Evolutionary conservation across 2,113 vertebrate species (phyloP).

Genomic region (Brienomyrus longianalis): DNA sequence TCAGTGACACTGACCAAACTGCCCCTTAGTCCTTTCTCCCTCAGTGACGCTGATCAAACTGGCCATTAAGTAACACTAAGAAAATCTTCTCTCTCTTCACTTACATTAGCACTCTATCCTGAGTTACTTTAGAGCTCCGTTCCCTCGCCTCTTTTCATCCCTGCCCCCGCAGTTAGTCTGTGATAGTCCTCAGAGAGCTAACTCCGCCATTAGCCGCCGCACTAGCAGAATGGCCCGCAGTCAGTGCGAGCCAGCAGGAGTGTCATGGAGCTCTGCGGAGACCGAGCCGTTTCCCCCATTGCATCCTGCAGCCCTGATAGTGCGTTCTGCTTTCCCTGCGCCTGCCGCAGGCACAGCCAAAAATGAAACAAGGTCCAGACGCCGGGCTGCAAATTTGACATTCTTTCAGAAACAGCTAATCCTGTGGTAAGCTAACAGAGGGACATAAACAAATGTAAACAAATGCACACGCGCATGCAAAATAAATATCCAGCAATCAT

Average conservation of each 20-base stretch:
- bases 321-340: background rate
- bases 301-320: background rate
- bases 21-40: background rate
- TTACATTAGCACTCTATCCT: background rate
- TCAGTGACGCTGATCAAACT: too few relatives aligned
- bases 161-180: background rate
- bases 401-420: conserved; percentile 8
- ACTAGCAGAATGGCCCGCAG: background rate
- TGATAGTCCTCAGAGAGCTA: background rate
- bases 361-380: background rate
- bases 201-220: background rate
- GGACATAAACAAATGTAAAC: background rate
- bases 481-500: background rate
- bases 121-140: background rate
- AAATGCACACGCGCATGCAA: background rate
- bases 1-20: background rate
- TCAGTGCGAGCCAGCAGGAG: background rate
- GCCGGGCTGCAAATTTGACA: background rate
- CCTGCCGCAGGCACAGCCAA: background rate
- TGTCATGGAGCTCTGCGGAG: background rate
- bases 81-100: background rate
- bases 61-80: background rate
- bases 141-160: background rate
- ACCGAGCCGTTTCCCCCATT: background rate
- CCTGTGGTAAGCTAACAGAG: background rate